Conservation (phyloP, 2,888 invertebrate species). For the Bedellia somnulentella region DNA sequence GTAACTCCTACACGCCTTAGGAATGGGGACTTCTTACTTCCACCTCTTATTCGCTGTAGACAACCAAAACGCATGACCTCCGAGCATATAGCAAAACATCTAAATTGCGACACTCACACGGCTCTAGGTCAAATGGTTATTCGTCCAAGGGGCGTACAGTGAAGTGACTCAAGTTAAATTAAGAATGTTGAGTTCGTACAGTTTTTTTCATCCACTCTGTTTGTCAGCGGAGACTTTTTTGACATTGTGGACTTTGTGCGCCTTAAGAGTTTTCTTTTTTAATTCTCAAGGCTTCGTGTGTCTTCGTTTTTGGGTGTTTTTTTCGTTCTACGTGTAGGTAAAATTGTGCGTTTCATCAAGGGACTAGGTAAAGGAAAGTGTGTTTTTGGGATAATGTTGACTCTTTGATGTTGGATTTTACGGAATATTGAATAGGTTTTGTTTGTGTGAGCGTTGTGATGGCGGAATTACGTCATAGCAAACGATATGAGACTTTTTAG, state of each 20-base stretch:
- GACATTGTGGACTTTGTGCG: slow-evolving; percentile 53
- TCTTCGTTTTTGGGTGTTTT: slow-evolving; percentile 29
- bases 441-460: no score
- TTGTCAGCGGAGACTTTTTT: slow-evolving; percentile 53
- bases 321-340: slow-evolving; percentile 15
- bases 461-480: no score
- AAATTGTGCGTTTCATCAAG: slow-evolving; percentile 41
- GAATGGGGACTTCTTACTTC: slow-evolving; percentile 42
- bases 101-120: no score
- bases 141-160: slow-evolving; percentile 34
- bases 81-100: no score
- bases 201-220: slow-evolving; percentile 41
- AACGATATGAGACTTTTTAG: no score
- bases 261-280: slow-evolving; percentile 27
- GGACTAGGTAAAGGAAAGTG: slow-evolving; percentile 35
- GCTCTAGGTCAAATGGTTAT: slow-evolving; percentile 18
- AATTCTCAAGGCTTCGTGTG: slow-evolving; percentile 50
- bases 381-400: slow-evolving; percentile 41
- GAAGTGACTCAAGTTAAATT: slow-evolving; percentile 62
- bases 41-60: slow-evolving; percentile 30
- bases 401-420: slow-evolving; percentile 46
- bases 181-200: slow-evolving; percentile 55
- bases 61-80: slow-evolving; percentile 26
- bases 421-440: slow-evolving; percentile 18
- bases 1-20: slow-evolving; percentile 29